phyloP scores from a whole-genome alignment of 1,140 invertebrate genomes.

The Drosophila kurseongensis region DNA sequence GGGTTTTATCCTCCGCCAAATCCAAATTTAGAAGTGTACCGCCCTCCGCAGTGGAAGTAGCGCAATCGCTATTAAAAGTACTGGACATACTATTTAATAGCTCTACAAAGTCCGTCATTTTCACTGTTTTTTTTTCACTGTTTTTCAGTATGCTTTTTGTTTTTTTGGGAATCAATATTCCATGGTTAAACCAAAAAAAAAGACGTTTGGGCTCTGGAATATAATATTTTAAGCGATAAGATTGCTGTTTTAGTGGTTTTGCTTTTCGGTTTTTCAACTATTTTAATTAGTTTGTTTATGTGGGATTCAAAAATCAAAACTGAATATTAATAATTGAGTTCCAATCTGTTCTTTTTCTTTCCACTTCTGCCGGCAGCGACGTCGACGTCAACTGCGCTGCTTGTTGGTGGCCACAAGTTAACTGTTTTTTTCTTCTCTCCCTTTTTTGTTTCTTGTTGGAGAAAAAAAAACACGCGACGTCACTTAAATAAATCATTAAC shows the following conservation, averaged over 20 bases:
- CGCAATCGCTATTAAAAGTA: slow-evolving; percentile 78
- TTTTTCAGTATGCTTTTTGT: slow-evolving; percentile 6
- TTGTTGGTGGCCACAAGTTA: slow-evolving; percentile 52
- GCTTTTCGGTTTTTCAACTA: neutral
- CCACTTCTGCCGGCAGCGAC: slow-evolving; percentile 17
- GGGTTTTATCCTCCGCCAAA: slow-evolving; percentile 80
- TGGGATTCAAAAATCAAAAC: neutral
- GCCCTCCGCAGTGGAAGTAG: slow-evolving; percentile 73
- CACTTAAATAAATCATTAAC: slow-evolving; percentile 8
- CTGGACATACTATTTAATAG: slow-evolving; percentile 78
- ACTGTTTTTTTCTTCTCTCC: slow-evolving; percentile 33
- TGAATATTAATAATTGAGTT: slow-evolving; percentile 5
- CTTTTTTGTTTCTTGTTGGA: neutral
- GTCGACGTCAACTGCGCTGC: slow-evolving; percentile 27
- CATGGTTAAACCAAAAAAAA: slow-evolving; percentile 11
- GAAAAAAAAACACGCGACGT: slow-evolving; percentile 14
- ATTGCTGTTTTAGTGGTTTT: neutral
- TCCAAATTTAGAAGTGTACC: slow-evolving; percentile 70
- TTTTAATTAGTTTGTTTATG: slow-evolving; percentile 22
- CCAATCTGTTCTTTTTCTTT: slow-evolving; percentile 16
- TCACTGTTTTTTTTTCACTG: neutral
- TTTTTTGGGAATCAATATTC: slow-evolving; percentile 36
- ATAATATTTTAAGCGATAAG: slow-evolving; percentile 11
- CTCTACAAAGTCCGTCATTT: slow-evolving; percentile 76
- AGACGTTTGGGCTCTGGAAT: slow-evolving; percentile 25